Conservation (phyloP, 2,797 vertebrate species). For the Eupleurogrammus muticus region DNA sequence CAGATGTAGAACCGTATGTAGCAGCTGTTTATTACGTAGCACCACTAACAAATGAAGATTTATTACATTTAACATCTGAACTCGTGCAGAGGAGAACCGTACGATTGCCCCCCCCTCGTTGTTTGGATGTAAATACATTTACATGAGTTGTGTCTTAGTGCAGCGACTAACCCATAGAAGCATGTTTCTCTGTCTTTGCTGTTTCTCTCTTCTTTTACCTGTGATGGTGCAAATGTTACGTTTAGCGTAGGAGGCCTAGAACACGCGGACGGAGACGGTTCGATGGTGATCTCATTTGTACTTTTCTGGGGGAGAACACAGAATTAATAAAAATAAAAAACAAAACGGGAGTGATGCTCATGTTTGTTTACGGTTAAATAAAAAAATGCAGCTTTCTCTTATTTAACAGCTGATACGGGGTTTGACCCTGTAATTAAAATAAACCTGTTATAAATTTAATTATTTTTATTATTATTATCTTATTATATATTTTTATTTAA, state of each 20-base stretch:
- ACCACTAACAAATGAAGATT: no score
- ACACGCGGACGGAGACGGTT: conserved; percentile 68
- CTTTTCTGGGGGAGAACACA: conserved; percentile 70
- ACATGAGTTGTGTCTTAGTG: conserved; percentile 76
- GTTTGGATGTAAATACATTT: conserved; percentile 85
- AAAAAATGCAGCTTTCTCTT: not conserved
- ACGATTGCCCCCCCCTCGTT: conserved; percentile 38
- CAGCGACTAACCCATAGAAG: conserved; percentile 68
- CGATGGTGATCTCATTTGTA: conserved; percentile 76
- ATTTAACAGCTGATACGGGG: not conserved
- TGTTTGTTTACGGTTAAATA: conserved; percentile 22
- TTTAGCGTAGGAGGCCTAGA: conserved; percentile 74
- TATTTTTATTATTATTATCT: no score
- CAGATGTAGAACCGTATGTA: conserved; percentile 64
- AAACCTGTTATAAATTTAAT: no score
- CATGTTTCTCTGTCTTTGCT: conserved; percentile 73
- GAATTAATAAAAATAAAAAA: conserved; percentile 77
- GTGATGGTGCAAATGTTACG: conserved; percentile 73
- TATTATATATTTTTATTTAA: no score
- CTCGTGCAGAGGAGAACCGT: conserved; percentile 45
- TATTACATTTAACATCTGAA: no score
- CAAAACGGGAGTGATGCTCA: conserved; percentile 33
- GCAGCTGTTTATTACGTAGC: conserved; percentile 78
- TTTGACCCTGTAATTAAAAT: not conserved
- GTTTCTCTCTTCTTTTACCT: conserved; percentile 70